Percentiles rank a stretch among this genome's conserved stretches.
These are phyloP conservation scores for Musca vetustissima DNA, from an alignment of 1,140 invertebrate species.

Conservation along the genomic window DNA sequence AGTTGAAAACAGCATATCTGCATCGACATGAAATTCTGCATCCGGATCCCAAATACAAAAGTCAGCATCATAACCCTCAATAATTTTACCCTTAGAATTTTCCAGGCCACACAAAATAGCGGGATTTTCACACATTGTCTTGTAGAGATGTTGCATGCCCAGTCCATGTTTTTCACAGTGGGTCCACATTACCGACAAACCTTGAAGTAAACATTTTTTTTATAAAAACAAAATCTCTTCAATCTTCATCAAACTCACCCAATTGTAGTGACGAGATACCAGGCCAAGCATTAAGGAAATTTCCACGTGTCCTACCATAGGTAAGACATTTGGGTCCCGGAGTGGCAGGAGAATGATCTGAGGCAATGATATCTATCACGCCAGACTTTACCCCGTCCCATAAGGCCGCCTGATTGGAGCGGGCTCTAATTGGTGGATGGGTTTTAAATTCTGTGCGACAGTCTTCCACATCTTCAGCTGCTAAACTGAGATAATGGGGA, in stretches of 20 bases:
- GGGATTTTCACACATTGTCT: constrained; percentile 64
- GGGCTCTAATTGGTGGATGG: constrained; percentile 68
- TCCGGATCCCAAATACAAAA: constrained; percentile 72
- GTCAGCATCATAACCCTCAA: constrained; percentile 69
- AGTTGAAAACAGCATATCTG: constrained; percentile 60
- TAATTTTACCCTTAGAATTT: constrained; percentile 63
- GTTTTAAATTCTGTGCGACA: constrained; percentile 71
- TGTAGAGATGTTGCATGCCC: constrained; percentile 60
- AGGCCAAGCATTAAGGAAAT: constrained; percentile 72
- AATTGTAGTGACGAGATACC: constrained; percentile 75
- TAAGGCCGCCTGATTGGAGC: constrained; percentile 63
- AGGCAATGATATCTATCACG: constrained; percentile 64
- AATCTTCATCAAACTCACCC: constrained; percentile 55
- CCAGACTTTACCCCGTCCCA: constrained; percentile 64
- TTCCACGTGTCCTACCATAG: constrained; percentile 55
- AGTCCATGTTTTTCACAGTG: constrained; percentile 58
- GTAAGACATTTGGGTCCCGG: constrained; percentile 63
- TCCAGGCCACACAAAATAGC: constrained; percentile 65
- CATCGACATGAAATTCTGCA: constrained; percentile 59
- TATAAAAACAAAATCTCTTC: neutral
- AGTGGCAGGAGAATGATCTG: constrained; percentile 75
- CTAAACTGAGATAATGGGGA: constrained; percentile 70
- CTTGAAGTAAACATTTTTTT: constrained; percentile 48
- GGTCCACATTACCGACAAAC: constrained; percentile 70
- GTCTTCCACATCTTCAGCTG: constrained; percentile 64